A percentile compares a stretch with the other conserved stretches of the same genome.
Evolutionary conservation across 2,797 vertebrate genomes (phyloP).

Genomic region (Phyllotis vaccarum): DNA sequence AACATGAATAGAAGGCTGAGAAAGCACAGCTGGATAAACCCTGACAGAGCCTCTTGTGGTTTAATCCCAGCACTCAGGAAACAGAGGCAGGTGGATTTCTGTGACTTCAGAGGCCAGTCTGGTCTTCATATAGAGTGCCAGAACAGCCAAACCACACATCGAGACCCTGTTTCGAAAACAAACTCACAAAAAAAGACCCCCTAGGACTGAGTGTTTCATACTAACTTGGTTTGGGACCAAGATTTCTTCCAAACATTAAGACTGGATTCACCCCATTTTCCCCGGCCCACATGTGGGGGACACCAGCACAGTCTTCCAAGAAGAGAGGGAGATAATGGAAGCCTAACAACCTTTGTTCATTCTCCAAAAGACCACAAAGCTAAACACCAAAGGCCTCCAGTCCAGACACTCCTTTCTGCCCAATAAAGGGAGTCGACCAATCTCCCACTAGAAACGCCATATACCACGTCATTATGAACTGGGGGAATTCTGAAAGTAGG

Average conservation of each 20-base stretch:
- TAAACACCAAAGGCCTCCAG: not conserved
- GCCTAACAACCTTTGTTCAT: not conserved
- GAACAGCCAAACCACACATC: not conserved
- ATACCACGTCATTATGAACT: not conserved
- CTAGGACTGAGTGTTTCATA: not conserved
- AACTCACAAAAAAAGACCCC: not conserved
- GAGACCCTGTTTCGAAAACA: not conserved
- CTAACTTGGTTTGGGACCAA: not conserved
- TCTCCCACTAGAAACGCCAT: constrained; percentile 36
- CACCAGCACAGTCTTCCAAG: not conserved
- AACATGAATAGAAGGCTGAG: not conserved
- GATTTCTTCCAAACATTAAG: constrained; percentile 31
- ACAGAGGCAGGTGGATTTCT: not conserved
- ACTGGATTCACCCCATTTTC: not conserved
- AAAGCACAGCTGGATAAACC: no score
- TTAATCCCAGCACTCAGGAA: not conserved
- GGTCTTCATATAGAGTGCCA: not conserved
- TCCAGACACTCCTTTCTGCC: not conserved
- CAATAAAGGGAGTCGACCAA: not conserved
- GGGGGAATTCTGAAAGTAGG: not conserved
- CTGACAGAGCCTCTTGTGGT: no score
- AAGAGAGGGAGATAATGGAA: constrained; percentile 11
- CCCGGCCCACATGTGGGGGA: not conserved
- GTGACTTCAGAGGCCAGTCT: not conserved
- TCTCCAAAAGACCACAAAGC: not conserved